Base-by-base conservation (phyloP, 2,113 vertebrate genomes). In the Chelonoidis abingdonii region DNA sequence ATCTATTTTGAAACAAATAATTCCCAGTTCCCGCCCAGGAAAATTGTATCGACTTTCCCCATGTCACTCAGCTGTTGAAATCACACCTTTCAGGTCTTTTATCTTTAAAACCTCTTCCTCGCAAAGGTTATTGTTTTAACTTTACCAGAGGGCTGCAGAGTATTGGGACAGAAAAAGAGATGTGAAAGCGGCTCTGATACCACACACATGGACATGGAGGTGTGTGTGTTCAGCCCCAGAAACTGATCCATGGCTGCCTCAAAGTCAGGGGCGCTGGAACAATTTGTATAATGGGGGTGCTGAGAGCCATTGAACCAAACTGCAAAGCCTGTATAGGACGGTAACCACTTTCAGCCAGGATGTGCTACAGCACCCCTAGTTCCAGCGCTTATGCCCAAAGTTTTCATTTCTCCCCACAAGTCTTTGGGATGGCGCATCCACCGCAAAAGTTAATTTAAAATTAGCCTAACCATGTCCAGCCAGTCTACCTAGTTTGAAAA, bases 1-100 rank as follows among this genome's bases (percentile, higher is more conserved):
- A 54, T 92, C 90, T 14, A 27, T n/a, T 54, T 83, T 78, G 27
- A 75, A 44, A 13, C 2, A 5, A 16, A 62, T 87, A 85, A 87
- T 92, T 47, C 47, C 41, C 38, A 10, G 31, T 89, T 29, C 31
- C 87, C 47, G 69, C 84, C 84, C 84, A 93, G 52, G 31, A 56
- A 17, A 83, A 31, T 16, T 11, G 19, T 19, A 7, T 1, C 94
- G 50, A 57, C 5, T 1, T 86, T 89, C 50, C 1, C 47, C 3
- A 10, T 14, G 22, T 25, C 65, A 79, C 91, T 59, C 27, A 59
- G 17, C 25, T 13, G 54, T 75, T 65, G 22, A 54, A 95, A 41
- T 2, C 10, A 1, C 1, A 65, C 76, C 1, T 89, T 72, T 78
- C n/a, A 24, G 12, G 1, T 5, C 84, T 88, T 90, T 17, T 78